phyloP scores from a whole-genome alignment of 2,797 vertebrate species.

The Hybognathus amarus region DNA sequence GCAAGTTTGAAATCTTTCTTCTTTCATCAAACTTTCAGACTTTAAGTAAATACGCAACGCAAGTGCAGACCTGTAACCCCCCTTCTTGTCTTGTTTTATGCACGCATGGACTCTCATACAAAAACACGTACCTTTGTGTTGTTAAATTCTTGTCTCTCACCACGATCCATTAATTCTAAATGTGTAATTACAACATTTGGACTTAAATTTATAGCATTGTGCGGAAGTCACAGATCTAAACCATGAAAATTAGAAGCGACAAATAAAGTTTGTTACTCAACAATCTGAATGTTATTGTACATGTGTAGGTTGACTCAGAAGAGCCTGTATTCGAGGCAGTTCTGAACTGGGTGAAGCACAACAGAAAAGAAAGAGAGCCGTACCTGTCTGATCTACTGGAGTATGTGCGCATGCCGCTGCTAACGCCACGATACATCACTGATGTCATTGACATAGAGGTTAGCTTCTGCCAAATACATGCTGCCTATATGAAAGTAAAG shows the following conservation, averaged over 20 bases:
- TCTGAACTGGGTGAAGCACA: constrained; percentile 97
- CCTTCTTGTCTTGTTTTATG: constrained; percentile 36
- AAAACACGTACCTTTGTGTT: constrained; percentile 65
- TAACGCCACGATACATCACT: constrained; percentile 97
- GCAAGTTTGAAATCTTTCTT: neutral
- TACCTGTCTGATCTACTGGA: constrained; percentile 92
- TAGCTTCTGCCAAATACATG: constrained; percentile 49
- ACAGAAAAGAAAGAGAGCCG: constrained; percentile 88
- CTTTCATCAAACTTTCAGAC: neutral
- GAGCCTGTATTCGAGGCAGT: constrained; percentile 98
- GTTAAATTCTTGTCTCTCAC: constrained; percentile 67
- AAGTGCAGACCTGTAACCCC: neutral
- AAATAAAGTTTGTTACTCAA: constrained; percentile 37
- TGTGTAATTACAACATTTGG: constrained; percentile 66
- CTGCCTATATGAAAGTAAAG: neutral
- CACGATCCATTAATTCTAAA: constrained; percentile 57
- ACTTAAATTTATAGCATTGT: constrained; percentile 64
- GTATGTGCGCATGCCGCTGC: constrained; percentile 94
- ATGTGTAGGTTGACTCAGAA: constrained; percentile 91
- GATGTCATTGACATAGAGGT: constrained; percentile 98
- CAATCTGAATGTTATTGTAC: constrained; percentile 24
- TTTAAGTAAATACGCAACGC: neutral
- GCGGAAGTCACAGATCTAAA: neutral
- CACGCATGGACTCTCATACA: neutral
- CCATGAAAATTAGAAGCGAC: constrained; percentile 19